A percentile compares a stretch with the other conserved stretches of the same genome.
Conservation (phyloP, 2,888 invertebrate genomes). For the Diplazon laetatorius region DNA sequence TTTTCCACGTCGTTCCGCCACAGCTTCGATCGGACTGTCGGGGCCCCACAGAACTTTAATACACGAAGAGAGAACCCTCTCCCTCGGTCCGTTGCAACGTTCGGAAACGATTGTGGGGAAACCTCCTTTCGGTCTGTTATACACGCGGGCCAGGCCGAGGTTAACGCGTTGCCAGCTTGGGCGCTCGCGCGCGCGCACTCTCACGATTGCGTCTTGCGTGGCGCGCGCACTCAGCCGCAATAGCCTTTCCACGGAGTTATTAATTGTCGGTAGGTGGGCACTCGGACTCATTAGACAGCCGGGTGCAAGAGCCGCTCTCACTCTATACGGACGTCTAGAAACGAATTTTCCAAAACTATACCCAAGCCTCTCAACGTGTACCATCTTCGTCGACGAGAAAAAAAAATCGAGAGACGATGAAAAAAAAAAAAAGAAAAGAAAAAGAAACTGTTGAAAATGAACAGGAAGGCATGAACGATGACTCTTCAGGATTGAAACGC, state of each 20-base stretch:
- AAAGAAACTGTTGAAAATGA: constrained; percentile 14
- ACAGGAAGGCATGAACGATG: constrained; percentile 43
- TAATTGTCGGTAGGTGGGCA: constrained; percentile 77
- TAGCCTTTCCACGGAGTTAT: constrained; percentile 75
- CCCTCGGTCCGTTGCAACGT: constrained; percentile 33
- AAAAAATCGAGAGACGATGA: not conserved
- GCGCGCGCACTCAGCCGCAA: constrained; percentile 41
- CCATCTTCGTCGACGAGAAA: not conserved
- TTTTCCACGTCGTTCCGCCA: constrained; percentile 22
- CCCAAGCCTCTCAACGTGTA: constrained; percentile 20
- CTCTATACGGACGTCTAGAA: constrained; percentile 34
- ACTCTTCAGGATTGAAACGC: constrained; percentile 53
- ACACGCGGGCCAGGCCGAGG: constrained; percentile 21
- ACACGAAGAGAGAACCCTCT: constrained; percentile 27
- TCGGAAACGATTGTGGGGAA: constrained; percentile 39
- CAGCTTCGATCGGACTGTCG: constrained; percentile 31
- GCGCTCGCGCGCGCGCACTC: constrained; percentile 9
- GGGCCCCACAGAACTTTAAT: constrained; percentile 49
- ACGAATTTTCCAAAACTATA: constrained; percentile 52
- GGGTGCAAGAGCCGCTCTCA: constrained; percentile 37
- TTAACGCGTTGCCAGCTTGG: constrained; percentile 44
- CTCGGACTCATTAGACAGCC: constrained; percentile 70
- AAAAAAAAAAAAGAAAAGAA: not conserved
- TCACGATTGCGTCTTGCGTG: constrained; percentile 31
- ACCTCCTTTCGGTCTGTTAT: constrained; percentile 14